Conservation (phyloP, 2,888 invertebrate genomes). For the Dioctria linearis region DNA sequence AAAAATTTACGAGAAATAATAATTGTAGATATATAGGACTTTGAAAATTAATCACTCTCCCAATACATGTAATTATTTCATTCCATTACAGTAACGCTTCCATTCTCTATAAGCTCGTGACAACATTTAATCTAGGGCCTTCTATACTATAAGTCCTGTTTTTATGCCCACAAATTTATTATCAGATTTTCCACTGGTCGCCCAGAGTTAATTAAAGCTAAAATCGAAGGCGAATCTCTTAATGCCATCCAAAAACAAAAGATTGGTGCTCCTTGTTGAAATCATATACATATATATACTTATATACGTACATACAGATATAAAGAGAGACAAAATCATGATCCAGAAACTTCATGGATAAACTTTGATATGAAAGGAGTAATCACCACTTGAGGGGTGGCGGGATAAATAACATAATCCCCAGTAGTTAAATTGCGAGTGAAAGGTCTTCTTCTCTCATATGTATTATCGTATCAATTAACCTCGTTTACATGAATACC, state of each 20-base stretch:
- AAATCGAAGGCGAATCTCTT: slow-evolving; percentile 47
- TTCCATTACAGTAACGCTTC: neutral
- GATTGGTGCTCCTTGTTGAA: neutral
- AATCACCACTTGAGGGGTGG: slow-evolving; percentile 15
- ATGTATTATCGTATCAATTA: slow-evolving; percentile 44
- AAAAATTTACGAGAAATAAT: too few relatives aligned
- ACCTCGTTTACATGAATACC: slow-evolving; percentile 28
- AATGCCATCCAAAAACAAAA: slow-evolving; percentile 10
- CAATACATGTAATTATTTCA: neutral
- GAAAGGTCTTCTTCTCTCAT: neutral
- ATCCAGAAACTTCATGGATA: slow-evolving; percentile 22
- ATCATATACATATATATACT: too few relatives aligned
- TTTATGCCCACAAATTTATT: slow-evolving; percentile 38
- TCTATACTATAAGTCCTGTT: neutral
- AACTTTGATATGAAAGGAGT: slow-evolving; percentile 37
- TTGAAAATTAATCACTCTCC: too few relatives aligned
- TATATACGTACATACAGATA: neutral
- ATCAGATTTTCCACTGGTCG: slow-evolving; percentile 36
- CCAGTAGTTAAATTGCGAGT: slow-evolving; percentile 32
- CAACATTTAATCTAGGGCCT: slow-evolving; percentile 26
- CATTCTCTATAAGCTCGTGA: slow-evolving; percentile 17
- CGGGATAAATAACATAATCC: slow-evolving; percentile 40
- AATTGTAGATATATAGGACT: too few relatives aligned
- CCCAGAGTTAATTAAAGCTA: slow-evolving; percentile 39
- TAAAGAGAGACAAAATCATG: neutral